A percentile compares a stretch with the other conserved stretches of the same genome.
These are phyloP conservation scores for Muntiacus reevesi DNA, from an alignment of 2,113 vertebrate species.

Conservation along the genomic window DNA sequence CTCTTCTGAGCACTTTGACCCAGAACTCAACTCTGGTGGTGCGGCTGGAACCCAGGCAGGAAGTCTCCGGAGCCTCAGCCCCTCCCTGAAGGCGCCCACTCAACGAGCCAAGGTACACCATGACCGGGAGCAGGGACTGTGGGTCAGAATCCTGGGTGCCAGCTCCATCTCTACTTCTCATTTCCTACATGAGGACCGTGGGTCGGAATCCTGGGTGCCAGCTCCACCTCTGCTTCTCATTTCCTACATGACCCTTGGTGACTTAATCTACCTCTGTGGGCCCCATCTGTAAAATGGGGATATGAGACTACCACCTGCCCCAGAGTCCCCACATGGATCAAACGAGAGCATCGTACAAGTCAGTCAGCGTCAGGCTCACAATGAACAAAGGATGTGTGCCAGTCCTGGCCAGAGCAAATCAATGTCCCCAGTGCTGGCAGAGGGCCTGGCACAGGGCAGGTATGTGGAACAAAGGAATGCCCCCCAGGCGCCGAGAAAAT, in stretches of 20 bases:
- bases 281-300: background rate
- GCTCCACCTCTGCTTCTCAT: background rate
- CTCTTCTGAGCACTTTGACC: background rate
- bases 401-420: background rate
- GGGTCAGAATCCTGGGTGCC: background rate
- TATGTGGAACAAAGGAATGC: background rate
- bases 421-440: background rate
- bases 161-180: background rate
- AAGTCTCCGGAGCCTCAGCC: background rate
- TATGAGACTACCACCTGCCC: accelerated
- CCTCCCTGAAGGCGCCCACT: background rate
- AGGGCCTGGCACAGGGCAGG: background rate
- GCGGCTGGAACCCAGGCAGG: background rate
- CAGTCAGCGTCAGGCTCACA: background rate
- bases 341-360: background rate
- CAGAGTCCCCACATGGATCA: accelerated
- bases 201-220: background rate
- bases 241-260: background rate
- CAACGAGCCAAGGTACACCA: background rate
- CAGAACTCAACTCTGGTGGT: background rate
- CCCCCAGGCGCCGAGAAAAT: background rate
- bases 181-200: accelerated
- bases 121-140: background rate
- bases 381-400: background rate
- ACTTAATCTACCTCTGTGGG: background rate